Evolutionary conservation across 1,140 invertebrate species (phyloP), one percentile per base, ranked within the genome.

Genomic region (Tribolium castaneum): DNA sequence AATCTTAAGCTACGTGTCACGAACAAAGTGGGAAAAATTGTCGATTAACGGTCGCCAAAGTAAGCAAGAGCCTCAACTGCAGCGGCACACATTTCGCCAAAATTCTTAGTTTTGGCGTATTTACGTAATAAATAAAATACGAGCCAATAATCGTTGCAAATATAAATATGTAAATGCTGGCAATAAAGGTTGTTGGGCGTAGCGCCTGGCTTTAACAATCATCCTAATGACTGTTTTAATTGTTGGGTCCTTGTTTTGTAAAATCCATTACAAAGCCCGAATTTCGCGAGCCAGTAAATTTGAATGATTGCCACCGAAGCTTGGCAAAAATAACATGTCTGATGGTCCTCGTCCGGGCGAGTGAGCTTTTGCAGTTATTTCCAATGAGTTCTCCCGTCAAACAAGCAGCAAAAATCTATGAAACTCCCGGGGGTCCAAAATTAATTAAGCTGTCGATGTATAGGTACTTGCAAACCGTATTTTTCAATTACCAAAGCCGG

Each of bases 201-300:
- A 14, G 52, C 19, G 3, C n/a, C 13, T 6, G 16, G 71, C 16
- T 49, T 16, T 34, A 51, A 73, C 71, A 73, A 30, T 14, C 71
- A 73, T 73, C 51, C 71, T 30, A 73, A 73, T 54, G 71, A 73
- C 22, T 34, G 71, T 73, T 72, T 72, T 72, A 73, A 73, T 73
- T 73, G 71, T 14, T 52, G 13, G 19, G 49, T 52, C 25, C n/a
- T 9, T 34, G 59, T 66, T 66, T 30, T 35, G 22, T 22, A 25
- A 59, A 59, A 59, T 59, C 9, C 22, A 22, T 14, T 9, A 25
- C 54, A 66, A 66, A 34, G 12, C n/a, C 12, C 10, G 30, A 66
- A 66, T 66, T 66, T 66, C 30, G 59, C 59, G 59, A 66, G 7
- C 59, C n/a, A 14, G 34, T 30, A 66, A 66, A 66, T 66, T 66